A percentile compares a stretch with the other conserved stretches of the same genome.
Conservation (phyloP, 2,113 vertebrate genomes). For the Peucedramus taeniatus region DNA sequence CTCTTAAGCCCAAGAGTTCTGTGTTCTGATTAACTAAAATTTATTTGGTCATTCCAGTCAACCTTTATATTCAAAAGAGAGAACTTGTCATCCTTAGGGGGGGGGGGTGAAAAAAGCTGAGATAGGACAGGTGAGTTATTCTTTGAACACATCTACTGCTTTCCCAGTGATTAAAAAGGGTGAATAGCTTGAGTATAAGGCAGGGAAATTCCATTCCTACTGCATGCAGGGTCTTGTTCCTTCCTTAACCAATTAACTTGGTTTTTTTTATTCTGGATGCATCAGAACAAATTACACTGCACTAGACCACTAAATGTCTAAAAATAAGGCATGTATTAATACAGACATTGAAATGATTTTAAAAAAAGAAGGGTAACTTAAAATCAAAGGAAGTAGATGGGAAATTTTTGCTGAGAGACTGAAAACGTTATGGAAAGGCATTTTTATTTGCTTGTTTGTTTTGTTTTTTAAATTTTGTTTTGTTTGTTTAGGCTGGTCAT, state of each 20-base stretch:
- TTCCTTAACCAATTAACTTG: neutral
- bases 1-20: neutral
- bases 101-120: neutral
- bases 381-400: neutral
- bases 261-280: neutral
- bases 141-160: neutral
- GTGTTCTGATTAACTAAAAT: neutral
- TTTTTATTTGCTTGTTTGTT: neutral
- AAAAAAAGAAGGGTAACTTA: fast-evolving
- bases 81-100: neutral
- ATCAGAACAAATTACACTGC: neutral
- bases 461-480: neutral
- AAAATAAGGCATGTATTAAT: neutral
- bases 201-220: neutral
- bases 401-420: neutral
- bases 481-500: neutral
- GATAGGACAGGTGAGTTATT: neutral
- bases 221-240: neutral
- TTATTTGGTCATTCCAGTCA: neutral
- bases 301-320: neutral
- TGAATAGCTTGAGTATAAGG: neutral
- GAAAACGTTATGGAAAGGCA: neutral
- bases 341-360: neutral
- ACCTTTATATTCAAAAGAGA: neutral
- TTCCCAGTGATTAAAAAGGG: neutral